Base-by-base conservation (phyloP, 2,113 vertebrate species). In the Neogale vison region DNA sequence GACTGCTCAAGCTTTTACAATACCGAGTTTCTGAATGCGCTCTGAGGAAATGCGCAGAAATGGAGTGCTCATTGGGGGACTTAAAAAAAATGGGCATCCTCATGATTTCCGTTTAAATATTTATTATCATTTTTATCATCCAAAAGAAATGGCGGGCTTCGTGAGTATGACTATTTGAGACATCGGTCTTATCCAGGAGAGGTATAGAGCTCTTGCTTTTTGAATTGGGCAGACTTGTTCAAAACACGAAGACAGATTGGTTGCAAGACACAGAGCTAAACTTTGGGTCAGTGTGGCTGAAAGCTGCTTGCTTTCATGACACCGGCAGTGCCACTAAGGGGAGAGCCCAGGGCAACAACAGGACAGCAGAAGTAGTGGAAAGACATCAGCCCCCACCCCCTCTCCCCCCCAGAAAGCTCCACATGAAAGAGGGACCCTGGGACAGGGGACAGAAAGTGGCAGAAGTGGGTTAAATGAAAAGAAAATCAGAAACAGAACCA, bases 31-130 rank as follows among this genome's bases (percentile, higher is more conserved):
- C 85, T 83, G 55, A 97, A 67, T 11, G 45, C 74, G 74, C 50
- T 90, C 61, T 18, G n/a, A 93, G 57, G 89, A 52, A n/a, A 84
- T 69, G 50, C 80, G 45, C 4, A 45, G 96, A 95, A 79, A 77
- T 36, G 42, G 20, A 42, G 15, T 45, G 45, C 61, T 90, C 69
- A 83, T 24, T 94, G 94, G 76, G 50, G 79, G 42, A 31, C 83
- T 61, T 20, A 79, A 76, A 92, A 47, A 91, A 45, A 67, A 36
- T 11, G 69, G 96, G 59, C 21, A 6, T 50, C 23, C 47, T 80
- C 72, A 24, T 94, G 74, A 97, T 83, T 96, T 96, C 55, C 71
- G 52, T 69, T 93, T 36, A 96, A 96, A 93, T 92, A 95, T 92
- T 80, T 52, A 23, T 59, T 57, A 84, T 95, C 74, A 88, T 87